A percentile compares a stretch with the other conserved stretches of the same genome.
phyloP scores from a whole-genome alignment of 2,888 invertebrate species.

The Volucella zonaria region DNA sequence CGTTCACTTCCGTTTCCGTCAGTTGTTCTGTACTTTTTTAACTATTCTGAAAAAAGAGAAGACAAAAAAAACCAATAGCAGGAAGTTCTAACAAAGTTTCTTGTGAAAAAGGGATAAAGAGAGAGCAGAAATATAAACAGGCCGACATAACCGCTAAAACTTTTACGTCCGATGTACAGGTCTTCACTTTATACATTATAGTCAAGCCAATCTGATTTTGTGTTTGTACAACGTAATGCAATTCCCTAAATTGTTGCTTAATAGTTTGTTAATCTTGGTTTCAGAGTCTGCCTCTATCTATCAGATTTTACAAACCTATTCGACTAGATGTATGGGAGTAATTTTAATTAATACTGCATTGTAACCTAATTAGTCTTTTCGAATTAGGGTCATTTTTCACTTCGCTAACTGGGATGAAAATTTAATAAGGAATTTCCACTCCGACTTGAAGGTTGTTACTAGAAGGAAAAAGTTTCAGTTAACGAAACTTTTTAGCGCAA shows the following conservation, averaged over 20 bases:
- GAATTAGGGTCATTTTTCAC: no score
- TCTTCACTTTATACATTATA: slow-evolving; percentile 55
- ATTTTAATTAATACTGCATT: no score
- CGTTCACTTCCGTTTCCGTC: slow-evolving; percentile 56
- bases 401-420: no score
- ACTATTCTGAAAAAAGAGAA: slow-evolving; percentile 3
- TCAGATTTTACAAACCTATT: not conserved
- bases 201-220: slow-evolving; percentile 25
- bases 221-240: slow-evolving; percentile 4
- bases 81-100: slow-evolving; percentile 36
- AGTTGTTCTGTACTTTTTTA: slow-evolving; percentile 37
- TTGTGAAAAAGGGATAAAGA: not conserved
- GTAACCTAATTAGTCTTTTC: no score
- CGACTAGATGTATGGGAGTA: no score
- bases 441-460: no score
- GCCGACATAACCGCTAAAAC: slow-evolving; percentile 29
- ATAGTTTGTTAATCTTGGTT: slow-evolving; percentile 13
- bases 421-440: no score
- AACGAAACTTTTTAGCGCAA: no score
- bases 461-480: no score
- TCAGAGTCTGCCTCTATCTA: slow-evolving; percentile 4
- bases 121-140: slow-evolving; percentile 11
- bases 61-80: not conserved
- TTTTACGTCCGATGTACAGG: slow-evolving; percentile 37
- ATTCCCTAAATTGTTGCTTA: slow-evolving; percentile 46